These are phyloP conservation scores for Edolisoma coerulescens DNA, from an alignment of 2,113 vertebrate genomes.

Conservation along the genomic window DNA sequence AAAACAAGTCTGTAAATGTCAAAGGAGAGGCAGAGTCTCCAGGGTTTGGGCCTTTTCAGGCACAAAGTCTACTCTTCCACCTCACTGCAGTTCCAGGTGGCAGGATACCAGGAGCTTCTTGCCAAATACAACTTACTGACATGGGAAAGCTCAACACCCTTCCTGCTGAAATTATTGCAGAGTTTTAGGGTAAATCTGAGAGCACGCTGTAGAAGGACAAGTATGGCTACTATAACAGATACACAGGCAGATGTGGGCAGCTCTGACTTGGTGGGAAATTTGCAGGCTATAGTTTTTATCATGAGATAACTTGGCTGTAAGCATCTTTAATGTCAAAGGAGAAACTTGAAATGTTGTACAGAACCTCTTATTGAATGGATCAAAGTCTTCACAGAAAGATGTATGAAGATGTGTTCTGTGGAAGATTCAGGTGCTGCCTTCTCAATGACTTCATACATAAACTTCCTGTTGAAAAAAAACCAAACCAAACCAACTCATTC, in stretches of 20 bases:
- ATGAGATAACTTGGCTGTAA: background rate
- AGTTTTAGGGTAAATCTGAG: background rate
- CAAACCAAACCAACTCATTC: background rate
- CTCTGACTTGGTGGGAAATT: background rate
- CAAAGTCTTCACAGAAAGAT: background rate
- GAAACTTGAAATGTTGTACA: background rate
- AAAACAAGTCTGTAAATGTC: constrained; percentile 34
- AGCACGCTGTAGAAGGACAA: background rate
- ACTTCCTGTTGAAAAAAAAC: background rate
- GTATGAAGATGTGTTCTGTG: background rate
- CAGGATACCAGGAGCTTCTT: constrained; percentile 3
- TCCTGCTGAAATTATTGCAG: background rate
- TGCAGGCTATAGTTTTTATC: background rate
- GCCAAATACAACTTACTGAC: background rate
- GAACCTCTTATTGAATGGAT: background rate
- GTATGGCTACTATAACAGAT: background rate
- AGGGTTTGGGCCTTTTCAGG: background rate
- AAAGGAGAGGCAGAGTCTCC: background rate
- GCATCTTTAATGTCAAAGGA: background rate
- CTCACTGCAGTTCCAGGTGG: constrained; percentile 8
- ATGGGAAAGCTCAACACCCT: constrained; percentile 21
- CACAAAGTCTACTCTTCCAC: background rate
- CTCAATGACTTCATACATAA: background rate
- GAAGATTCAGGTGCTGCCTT: background rate
- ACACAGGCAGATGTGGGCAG: background rate